Evolutionary conservation across 2,797 vertebrate species (phyloP).

Genomic region (Chaetophractus vellerosus): DNA sequence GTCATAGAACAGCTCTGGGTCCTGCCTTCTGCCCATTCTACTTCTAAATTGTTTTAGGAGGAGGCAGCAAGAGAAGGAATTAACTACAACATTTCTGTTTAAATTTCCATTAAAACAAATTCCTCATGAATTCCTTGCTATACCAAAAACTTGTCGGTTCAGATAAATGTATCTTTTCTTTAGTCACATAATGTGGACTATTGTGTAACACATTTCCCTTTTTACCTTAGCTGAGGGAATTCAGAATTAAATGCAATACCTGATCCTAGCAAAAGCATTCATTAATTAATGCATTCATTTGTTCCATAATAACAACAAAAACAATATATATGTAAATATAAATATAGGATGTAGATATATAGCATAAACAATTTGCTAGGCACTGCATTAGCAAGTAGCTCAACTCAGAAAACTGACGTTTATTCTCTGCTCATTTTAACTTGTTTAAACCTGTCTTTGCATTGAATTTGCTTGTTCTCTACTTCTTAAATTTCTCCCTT

Average conservation of each 20-base stretch:
- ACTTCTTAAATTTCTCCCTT: background rate
- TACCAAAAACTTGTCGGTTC: background rate
- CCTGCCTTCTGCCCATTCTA: background rate
- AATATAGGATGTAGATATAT: background rate
- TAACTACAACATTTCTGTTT: background rate
- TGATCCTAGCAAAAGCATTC: background rate
- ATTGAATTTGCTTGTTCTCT: slow-evolving; percentile 5
- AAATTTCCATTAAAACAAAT: slow-evolving; percentile 15
- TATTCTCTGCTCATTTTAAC: slow-evolving; percentile 42
- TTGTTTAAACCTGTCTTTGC: background rate
- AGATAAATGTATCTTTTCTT: background rate
- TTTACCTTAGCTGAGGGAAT: background rate
- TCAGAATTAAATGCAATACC: slow-evolving; percentile 18
- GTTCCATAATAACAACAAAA: background rate
- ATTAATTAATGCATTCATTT: background rate
- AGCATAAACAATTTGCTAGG: background rate
- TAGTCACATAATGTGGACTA: background rate
- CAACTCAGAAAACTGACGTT: background rate
- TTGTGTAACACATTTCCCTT: background rate
- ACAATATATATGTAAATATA: background rate
- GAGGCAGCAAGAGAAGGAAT: background rate
- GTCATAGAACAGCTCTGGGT: background rate
- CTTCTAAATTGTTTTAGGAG: background rate
- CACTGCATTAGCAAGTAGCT: background rate
- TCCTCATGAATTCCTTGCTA: background rate